phyloP scores from a whole-genome alignment of 2,113 vertebrate genomes.

The Leucopsar rothschildi region DNA sequence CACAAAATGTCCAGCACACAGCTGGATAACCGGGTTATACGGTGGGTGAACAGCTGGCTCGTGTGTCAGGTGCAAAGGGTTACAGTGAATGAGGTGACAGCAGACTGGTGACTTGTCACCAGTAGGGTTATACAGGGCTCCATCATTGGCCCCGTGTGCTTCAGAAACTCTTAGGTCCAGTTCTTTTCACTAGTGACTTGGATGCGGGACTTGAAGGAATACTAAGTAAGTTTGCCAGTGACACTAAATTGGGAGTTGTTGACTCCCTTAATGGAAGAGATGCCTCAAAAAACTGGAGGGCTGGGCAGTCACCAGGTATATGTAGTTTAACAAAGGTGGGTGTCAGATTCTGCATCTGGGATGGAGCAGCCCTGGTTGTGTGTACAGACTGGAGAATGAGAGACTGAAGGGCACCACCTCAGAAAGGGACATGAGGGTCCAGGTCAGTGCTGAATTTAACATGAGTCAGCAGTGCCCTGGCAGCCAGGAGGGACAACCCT shows the following conservation, averaged over 20 bases:
- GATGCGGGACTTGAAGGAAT: background rate
- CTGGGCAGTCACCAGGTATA: too few relatives aligned
- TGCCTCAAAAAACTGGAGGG: background rate
- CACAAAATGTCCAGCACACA: background rate
- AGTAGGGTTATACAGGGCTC: background rate
- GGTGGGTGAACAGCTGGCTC: background rate
- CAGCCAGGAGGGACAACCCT: accelerated
- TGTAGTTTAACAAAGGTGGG: background rate
- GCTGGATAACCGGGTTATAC: background rate
- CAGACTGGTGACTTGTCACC: too few relatives aligned
- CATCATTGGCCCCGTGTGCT: background rate
- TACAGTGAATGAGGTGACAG: background rate
- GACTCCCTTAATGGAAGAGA: background rate
- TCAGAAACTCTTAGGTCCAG: background rate
- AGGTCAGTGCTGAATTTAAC: accelerated
- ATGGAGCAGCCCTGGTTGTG: background rate
- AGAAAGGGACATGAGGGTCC: accelerated
- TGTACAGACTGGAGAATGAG: background rate
- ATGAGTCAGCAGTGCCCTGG: background rate
- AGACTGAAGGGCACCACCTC: background rate
- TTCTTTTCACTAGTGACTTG: background rate
- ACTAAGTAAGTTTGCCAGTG: background rate
- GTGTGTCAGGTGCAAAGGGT: background rate
- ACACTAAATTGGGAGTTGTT: background rate
- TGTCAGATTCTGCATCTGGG: background rate